Base-by-base conservation (phyloP, 2,797 vertebrate species). In the Cichlasoma orientale region DNA sequence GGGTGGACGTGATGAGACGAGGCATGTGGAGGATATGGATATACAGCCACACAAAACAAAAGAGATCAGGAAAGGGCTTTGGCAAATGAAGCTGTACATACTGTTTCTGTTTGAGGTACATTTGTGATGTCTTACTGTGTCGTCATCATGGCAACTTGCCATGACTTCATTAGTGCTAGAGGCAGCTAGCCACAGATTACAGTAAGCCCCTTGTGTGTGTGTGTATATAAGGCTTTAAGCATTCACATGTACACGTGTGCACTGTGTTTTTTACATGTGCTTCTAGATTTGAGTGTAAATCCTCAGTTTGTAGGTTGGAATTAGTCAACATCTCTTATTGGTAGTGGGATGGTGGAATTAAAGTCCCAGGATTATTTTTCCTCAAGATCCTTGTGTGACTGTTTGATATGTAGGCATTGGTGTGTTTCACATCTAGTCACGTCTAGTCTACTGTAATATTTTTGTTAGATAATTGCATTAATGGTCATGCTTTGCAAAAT, bases 241-340 rank as follows among this genome's bases (percentile, higher is more conserved):
- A 70, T 79, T 56, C 77, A 73, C 77, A 74, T 72, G 71, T 82
- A 52, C 78, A 83, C 29, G 68, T 86, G 84, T 74, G 69, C 59
- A 29, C 66, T 72, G 41, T 77, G 52, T 83, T 78, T 89, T 77
- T 86, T 85, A 82, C 59, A 82, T 80, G 83, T 84, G 82, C 84
- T 83, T 83, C 81, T 85, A 80, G 50, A 77, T 80, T 82, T 82
- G 56, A 70, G 70, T 63, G 55, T 83, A 91, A 93, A 93, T 91
- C 92, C 87, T 74, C 50, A 74, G 58, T 89, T 90, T 89, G 88
- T 90, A 89, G 91, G 86, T 68, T 90, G 88, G 86, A 91, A 90
- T 92, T 92, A 92, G 80, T 88, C 75, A 77, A 73, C 84, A 82
- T 87, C 72, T 86, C 85, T 73, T 61, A 87, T 73, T 91, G 87